These are phyloP conservation scores for Ommatoiulus sabulosus DNA, from an alignment of 2,888 invertebrate genomes.

Conservation along the genomic window DNA sequence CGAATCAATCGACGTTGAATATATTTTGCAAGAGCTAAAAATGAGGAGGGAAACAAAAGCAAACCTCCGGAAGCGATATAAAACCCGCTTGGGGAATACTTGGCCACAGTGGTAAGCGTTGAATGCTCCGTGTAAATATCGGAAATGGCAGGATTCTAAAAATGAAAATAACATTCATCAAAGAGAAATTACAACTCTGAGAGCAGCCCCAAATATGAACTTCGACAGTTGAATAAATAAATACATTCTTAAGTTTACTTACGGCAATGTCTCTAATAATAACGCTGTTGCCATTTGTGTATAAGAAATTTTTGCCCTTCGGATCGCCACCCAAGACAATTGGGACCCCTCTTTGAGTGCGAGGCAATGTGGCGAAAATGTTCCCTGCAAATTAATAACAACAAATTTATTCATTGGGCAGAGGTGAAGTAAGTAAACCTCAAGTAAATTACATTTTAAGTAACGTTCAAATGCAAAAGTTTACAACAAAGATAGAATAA, in stretches of 20 bases:
- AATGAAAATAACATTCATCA: not conserved
- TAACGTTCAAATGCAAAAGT: no score
- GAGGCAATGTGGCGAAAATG: conserved; percentile 88
- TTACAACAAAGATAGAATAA: no score
- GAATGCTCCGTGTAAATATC: conserved; percentile 99
- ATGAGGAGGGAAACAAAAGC: not conserved
- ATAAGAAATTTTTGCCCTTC: conserved; percentile 95
- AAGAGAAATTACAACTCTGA: no score
- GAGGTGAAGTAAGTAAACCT: no score
- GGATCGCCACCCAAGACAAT: conserved; percentile 96
- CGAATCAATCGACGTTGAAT: not conserved
- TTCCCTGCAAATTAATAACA: conserved; percentile 63
- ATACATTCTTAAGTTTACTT: no score
- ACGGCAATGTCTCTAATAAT: conserved; percentile 96
- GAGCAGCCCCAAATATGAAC: no score
- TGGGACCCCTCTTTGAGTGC: conserved; percentile 93
- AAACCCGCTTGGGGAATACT: conserved; percentile 97
- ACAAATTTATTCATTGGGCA: not conserved
- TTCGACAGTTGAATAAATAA: no score
- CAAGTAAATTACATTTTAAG: no score
- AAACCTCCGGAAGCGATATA: conserved; percentile 98
- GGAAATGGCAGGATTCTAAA: conserved; percentile 87
- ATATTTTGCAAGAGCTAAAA: conserved; percentile 63
- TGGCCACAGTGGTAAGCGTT: conserved; percentile 93
- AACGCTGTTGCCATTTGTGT: conserved; percentile 97